Evolutionary conservation across 1,140 invertebrate species (phyloP), one percentile per base, ranked within the genome.

Genomic region (Spodoptera litura): DNA sequence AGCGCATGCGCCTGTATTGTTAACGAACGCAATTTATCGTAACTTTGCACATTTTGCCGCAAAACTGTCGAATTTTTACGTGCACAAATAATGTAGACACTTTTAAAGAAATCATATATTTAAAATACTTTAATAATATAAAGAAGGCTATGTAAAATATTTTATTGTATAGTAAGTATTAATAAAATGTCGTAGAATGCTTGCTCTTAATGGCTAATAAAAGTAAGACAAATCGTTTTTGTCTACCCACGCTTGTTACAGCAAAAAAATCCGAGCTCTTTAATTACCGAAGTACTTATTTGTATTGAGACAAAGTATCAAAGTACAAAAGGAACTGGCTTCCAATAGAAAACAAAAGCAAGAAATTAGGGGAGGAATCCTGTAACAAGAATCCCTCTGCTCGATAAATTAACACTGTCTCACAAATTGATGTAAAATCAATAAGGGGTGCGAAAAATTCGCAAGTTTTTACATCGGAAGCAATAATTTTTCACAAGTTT

Each of bases 341-440:
- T 38, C 9, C n/a, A 44, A n/a, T 44, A 1, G 3, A 9, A 64
- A 64, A 64, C 20, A 20, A 62, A 44, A 44, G 15, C 13, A 15
- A 11, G 68, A 71, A 31, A 71, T 25, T 3, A 20, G 35, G 61
- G n/a, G 8, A 6, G n/a, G 9, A 64, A 44, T 9, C 35, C 35
- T 64, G n/a, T 38, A 38, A 58, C 31, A 25, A 4, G 70, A 72
- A 38, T 13, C 13, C 70, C 12, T 15, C 27, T 31, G 13, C 31
- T 52, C 58, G 13, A 52, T 75, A 75, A 53, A 64, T 75, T 75
- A 75, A 31, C 15, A 49, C 55, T 61, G 49, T 62, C 58, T 62
- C 35, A 49, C 58, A 75, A 62, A 35, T 75, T 75, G 58, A 53
- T 75, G 35, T 27, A 75, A 75, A 75, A 75, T 75, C 72, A 75